Base-by-base conservation (phyloP, 1,140 invertebrate species). In the Popillia japonica region DNA sequence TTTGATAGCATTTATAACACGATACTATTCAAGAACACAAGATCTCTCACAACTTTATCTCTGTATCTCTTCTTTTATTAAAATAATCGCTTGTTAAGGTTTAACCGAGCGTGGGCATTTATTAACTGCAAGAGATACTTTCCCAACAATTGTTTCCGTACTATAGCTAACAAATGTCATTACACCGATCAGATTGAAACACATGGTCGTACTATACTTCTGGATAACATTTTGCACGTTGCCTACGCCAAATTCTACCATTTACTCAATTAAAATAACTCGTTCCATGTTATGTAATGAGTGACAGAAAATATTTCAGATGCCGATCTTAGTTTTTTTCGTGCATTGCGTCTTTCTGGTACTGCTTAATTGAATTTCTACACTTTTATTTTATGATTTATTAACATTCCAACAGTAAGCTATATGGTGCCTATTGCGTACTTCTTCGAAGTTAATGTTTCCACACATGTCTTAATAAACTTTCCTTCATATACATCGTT, bases 51-150 rank as follows among this genome's bases (percentile, higher is more conserved):
- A 55, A 55, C 48, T 14, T 55, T 0, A 14, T 55, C 6, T 55
- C 17, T 55, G 10, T 17, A 55, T 55, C 3, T n/a, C 17, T 17
- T 10, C 61, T 9, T 68, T 68, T 68, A 34, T 68, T 27, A 2
- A 10, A 10, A 14, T 68, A 68, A 68, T 27, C 11, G 20, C 20
- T 6, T 7, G 2, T 68, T 27, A 34, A 10, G 27, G 27, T 68
- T 22, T 68, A 48, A 34, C 23, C 22, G 61, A 8, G 61, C 27
- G 61, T 68, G 61, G 61, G 61, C 61, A 68, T 68, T 68, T 68
- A 68, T 68, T 68, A 27, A 68, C 61, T 68, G 27, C 11, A 68
- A 27, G 11, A 34, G 0, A 68, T 22, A 34, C 61, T 68, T 68
- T 68, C 61, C 22, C 61, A 14, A 8, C 61, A 68, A 68, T 68